phyloP scores from a whole-genome alignment of 2,797 vertebrate species.

The Champsocephalus esox region DNA sequence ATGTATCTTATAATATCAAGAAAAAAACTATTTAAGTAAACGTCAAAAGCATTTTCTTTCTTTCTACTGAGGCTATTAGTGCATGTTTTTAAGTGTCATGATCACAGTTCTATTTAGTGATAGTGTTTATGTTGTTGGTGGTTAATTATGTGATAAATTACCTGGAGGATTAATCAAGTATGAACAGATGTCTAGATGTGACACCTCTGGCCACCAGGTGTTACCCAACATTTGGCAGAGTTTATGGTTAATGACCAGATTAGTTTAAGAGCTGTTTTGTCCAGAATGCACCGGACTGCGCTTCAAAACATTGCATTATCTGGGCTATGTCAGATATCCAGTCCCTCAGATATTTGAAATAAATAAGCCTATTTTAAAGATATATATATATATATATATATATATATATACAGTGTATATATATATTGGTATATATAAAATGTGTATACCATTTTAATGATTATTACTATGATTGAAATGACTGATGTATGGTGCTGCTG shows the following conservation, averaged over 20 bases:
- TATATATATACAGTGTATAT: no score
- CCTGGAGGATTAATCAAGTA: slow-evolving; percentile 43
- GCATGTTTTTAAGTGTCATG: background rate
- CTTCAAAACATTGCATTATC: slow-evolving; percentile 4
- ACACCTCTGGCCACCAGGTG: slow-evolving; percentile 47
- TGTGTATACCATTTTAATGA: background rate
- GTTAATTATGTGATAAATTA: slow-evolving; percentile 49
- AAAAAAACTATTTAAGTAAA: slow-evolving; percentile 1
- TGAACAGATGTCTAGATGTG: slow-evolving; percentile 51
- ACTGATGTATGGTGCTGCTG: background rate
- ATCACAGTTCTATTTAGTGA: background rate
- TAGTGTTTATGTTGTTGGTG: slow-evolving; percentile 21
- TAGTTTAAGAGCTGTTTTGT: slow-evolving; percentile 16
- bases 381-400: background rate
- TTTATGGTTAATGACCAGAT: slow-evolving; percentile 25
- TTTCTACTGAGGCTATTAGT: background rate
- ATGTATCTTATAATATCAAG: background rate
- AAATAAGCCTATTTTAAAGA: no score
- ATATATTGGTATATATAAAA: no score
- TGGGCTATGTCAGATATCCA: background rate
- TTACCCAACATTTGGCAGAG: slow-evolving; percentile 43
- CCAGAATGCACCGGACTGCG: slow-evolving; percentile 18
- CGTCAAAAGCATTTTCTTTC: background rate
- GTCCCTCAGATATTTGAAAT: background rate
- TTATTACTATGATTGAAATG: background rate